Base-by-base conservation (phyloP, 2,797 vertebrate genomes). In the Galaxias olidus region DNA sequence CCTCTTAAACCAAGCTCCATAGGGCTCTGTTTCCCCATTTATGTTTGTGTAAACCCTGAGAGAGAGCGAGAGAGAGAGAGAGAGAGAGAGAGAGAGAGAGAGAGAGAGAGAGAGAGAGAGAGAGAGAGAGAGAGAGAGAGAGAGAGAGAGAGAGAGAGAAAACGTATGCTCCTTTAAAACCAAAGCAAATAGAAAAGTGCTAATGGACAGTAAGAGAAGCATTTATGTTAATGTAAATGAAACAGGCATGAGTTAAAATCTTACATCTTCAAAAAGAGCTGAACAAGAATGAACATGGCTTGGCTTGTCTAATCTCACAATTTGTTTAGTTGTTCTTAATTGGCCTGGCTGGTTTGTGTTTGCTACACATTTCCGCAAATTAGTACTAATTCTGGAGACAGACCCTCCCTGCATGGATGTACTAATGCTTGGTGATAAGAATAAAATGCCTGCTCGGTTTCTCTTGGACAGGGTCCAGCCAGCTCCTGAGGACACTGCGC, bases 381-480 rank as follows among this genome's bases (percentile, higher is more conserved):
- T 63, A 78, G 76, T 56, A 1, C 66, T 73, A 71, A 80, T 78
- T 69, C 63, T 73, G 8, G 12, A 48, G 30, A 51, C 67, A 46
- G 42, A 43, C 53, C 73, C 69, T 64, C 68, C 55, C 59, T 55
- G 63, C 63, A 11, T 18, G 4, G 8, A 46, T 59, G 18, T 63
- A 67, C 71, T 20, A 60, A 78, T 68, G 69, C 62, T 68, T 68
- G 61, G 62, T 71, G 75, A 84, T 81, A 73, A 76, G 74, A 75
- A 73, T 66, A 71, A 81, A 76, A 83, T 42, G 60, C 72, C 76
- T 75, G 74, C 73, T 72, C 19, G 9, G 66, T 65, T 61, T 53
- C 62, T 70, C 55, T 63, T 81, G 81, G 83, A 81, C 44, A 30
- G 17, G 63, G 75, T 77, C 76, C 84, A 84, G 46, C 20, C 58